Conservation (phyloP, 2,797 vertebrate genomes). For the Petrocephalus sullivani region DNA sequence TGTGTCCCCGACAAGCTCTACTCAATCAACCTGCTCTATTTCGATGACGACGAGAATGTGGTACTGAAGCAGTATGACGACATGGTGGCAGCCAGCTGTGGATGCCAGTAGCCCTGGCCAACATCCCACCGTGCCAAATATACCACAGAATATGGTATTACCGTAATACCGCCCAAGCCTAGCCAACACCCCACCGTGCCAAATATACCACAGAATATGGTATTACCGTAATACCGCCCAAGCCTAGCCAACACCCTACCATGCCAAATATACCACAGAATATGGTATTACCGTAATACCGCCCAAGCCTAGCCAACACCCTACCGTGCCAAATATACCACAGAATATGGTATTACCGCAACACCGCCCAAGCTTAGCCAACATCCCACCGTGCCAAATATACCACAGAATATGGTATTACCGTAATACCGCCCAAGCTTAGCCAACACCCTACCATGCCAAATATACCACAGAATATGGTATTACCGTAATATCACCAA, state of each 20-base stretch:
- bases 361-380: not conserved
- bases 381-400: too few relatives aligned
- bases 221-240: not conserved
- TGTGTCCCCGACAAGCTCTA: conserved; percentile 77
- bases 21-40: conserved; percentile 78
- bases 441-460: not conserved
- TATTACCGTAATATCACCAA: too few relatives aligned
- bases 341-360: not conserved
- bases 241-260: not conserved
- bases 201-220: not conserved
- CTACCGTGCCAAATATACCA: too few relatives aligned
- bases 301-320: too few relatives aligned
- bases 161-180: not conserved
- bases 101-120: conserved; percentile 59
- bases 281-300: too few relatives aligned
- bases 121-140: not conserved
- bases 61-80: conserved; percentile 78
- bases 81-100: conserved; percentile 79
- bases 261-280: too few relatives aligned
- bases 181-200: not conserved
- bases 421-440: too few relatives aligned
- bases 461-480: not conserved
- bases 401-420: too few relatives aligned
- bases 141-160: not conserved
- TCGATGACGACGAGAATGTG: conserved; percentile 76